Evolutionary conservation across 2,888 invertebrate genomes (phyloP).

Genomic region (Xestoiulus laeticollis): DNA sequence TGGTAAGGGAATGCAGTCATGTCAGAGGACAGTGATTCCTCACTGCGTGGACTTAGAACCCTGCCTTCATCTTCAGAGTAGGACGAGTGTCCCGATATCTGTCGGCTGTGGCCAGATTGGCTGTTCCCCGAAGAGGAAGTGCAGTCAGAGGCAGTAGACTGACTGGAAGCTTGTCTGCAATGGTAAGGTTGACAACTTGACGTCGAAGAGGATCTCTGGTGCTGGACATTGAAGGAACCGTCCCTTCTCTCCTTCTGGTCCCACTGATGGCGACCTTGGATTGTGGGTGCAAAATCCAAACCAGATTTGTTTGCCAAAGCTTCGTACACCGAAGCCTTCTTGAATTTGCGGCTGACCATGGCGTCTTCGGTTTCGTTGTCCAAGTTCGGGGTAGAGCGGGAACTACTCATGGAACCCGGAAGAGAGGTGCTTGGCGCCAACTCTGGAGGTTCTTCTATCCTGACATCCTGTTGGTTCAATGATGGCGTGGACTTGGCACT

Average conservation of each 20-base stretch:
- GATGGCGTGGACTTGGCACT: constrained; percentile 55
- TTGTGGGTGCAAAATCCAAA: constrained; percentile 57
- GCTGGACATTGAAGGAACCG: constrained; percentile 24
- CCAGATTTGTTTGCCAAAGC: constrained; percentile 58
- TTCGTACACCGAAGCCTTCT: constrained; percentile 58
- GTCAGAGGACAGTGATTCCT: constrained; percentile 27
- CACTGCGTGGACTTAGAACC: constrained; percentile 52
- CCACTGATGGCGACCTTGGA: constrained; percentile 56
- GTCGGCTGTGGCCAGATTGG: constrained; percentile 81
- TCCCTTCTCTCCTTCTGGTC: constrained; percentile 55
- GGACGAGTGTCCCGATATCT: constrained; percentile 80
- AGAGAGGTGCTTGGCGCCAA: constrained; percentile 31
- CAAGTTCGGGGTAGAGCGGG: constrained; percentile 67
- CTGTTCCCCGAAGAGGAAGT: constrained; percentile 61
- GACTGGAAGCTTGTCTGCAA: constrained; percentile 54
- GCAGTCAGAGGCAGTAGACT: constrained; percentile 55
- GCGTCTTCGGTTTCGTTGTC: constrained; percentile 58
- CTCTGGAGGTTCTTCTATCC: constrained; percentile 43
- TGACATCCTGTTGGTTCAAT: constrained; percentile 36
- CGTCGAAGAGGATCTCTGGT: constrained; percentile 48
- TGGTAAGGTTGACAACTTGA: constrained; percentile 52
- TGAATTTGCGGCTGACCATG: constrained; percentile 58
- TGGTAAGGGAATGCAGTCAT: not conserved
- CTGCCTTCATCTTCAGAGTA: constrained; percentile 63
- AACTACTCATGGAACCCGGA: constrained; percentile 63